Evolutionary conservation across 2,113 vertebrate genomes (phyloP).

Genomic region (Tragelaphus buxtoni): DNA sequence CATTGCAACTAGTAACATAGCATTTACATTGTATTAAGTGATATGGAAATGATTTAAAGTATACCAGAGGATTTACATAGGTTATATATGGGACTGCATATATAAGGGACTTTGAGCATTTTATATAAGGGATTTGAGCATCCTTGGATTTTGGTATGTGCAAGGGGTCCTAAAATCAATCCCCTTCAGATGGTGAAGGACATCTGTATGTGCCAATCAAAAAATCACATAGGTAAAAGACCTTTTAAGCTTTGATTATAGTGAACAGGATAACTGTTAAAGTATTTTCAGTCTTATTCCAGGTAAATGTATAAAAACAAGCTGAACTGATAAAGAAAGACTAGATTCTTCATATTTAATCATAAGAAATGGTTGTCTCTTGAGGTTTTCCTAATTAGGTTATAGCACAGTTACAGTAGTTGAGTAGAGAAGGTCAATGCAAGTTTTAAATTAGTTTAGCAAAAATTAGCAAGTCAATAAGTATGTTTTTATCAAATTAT

Average conservation of each 20-base stretch:
- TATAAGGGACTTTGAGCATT: not conserved
- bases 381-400: conserved; percentile 55
- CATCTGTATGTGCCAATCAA: not conserved
- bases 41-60: not conserved
- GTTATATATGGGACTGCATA: not conserved
- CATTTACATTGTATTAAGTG: not conserved
- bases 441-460: conserved; percentile 38
- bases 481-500: conserved; percentile 14
- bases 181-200: not conserved
- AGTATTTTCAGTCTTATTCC: not conserved
- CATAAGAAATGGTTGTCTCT: conserved; percentile 24
- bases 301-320: conserved; percentile 41
- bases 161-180: not conserved
- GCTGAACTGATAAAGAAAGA: conserved; percentile 6
- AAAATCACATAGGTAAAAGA: not conserved
- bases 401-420: not conserved
- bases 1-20: not conserved
- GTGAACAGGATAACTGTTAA: not conserved
- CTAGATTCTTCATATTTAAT: conserved; percentile 43
- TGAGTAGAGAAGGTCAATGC: conserved; percentile 31
- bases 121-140: not conserved
- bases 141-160: not conserved
- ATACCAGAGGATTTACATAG: not conserved
- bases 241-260: not conserved
- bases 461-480: conserved; percentile 33